Conservation (phyloP, 2,888 invertebrate genomes). For the Hylaea fasciaria region DNA sequence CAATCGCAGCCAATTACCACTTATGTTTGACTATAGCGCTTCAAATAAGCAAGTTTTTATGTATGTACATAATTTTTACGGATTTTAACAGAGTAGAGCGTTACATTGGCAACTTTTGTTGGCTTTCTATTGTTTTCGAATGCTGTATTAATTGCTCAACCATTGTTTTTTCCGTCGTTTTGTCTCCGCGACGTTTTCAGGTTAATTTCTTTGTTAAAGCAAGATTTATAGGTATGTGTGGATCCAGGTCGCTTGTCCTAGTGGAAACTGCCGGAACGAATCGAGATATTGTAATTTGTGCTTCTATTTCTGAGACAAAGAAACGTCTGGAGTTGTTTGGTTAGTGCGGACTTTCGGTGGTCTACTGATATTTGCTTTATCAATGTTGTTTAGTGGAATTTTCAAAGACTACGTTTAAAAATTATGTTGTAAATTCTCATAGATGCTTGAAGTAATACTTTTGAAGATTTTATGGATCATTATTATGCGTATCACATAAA, state of each 20-base stretch:
- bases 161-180: conserved; percentile 36
- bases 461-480: too few relatives aligned
- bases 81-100: conserved; percentile 52
- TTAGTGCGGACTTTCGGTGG: conserved; percentile 9
- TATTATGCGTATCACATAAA: too few relatives aligned
- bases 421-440: too few relatives aligned
- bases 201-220: conserved; percentile 29
- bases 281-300: conserved; percentile 38
- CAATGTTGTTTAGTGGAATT: background rate
- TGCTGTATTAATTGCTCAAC: conserved; percentile 59
- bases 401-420: too few relatives aligned
- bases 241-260: conserved; percentile 41
- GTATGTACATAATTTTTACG: conserved; percentile 73
- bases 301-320: conserved; percentile 38
- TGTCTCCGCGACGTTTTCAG: conserved; percentile 38
- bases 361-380: background rate
- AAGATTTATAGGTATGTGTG: conserved; percentile 29
- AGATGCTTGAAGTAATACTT: too few relatives aligned
- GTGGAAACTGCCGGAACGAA: conserved; percentile 31
- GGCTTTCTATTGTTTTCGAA: conserved; percentile 44
- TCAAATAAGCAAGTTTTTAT: conserved; percentile 48
- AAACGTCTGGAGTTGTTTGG: conserved; percentile 16
- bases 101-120: conserved; percentile 45
- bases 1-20: conserved; percentile 66
- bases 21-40: conserved; percentile 65